Evolutionary conservation across 2,888 invertebrate genomes (phyloP).

Genomic region (Ectemnius lituratus): DNA sequence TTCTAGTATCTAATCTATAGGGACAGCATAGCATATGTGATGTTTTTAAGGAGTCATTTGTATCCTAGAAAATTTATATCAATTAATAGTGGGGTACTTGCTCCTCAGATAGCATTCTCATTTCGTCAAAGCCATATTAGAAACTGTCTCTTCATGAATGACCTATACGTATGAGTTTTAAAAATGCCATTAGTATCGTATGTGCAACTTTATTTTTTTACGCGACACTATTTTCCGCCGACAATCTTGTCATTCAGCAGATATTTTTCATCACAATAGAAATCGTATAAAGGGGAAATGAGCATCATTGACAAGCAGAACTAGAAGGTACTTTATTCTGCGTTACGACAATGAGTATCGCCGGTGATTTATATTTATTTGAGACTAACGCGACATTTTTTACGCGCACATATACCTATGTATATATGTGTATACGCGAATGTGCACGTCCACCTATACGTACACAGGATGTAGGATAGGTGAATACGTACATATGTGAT

Average conservation of each 20-base stretch:
- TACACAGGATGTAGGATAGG: slow-evolving; percentile 51
- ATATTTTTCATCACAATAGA: slow-evolving; percentile 23
- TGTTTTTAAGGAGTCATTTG: slow-evolving; percentile 35
- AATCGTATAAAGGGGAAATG: slow-evolving; percentile 1
- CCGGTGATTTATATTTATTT: slow-evolving; percentile 52
- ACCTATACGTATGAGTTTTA: slow-evolving; percentile 13
- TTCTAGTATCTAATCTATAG: slow-evolving; percentile 48
- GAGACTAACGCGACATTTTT: slow-evolving; percentile 45
- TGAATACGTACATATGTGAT: slow-evolving; percentile 48
- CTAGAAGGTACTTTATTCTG: slow-evolving; percentile 26
- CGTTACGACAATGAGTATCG: slow-evolving; percentile 43
- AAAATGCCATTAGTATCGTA: too few relatives aligned
- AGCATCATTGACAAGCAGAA: slow-evolving; percentile 19
- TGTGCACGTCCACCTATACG: slow-evolving; percentile 43
- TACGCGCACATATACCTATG: slow-evolving; percentile 53
- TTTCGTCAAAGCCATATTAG: background rate
- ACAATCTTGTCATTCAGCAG: background rate
- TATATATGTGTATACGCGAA: slow-evolving; percentile 60
- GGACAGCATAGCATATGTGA: slow-evolving; percentile 43
- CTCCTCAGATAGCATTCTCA: background rate
- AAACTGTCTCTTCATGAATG: slow-evolving; percentile 2
- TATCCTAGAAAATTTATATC: slow-evolving; percentile 28
- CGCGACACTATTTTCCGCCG: too few relatives aligned
- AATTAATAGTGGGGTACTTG: slow-evolving; percentile 1
- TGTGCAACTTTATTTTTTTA: too few relatives aligned